phyloP scores from a whole-genome alignment of 2,797 vertebrate genomes.

The Phataginus tetradactyla region DNA sequence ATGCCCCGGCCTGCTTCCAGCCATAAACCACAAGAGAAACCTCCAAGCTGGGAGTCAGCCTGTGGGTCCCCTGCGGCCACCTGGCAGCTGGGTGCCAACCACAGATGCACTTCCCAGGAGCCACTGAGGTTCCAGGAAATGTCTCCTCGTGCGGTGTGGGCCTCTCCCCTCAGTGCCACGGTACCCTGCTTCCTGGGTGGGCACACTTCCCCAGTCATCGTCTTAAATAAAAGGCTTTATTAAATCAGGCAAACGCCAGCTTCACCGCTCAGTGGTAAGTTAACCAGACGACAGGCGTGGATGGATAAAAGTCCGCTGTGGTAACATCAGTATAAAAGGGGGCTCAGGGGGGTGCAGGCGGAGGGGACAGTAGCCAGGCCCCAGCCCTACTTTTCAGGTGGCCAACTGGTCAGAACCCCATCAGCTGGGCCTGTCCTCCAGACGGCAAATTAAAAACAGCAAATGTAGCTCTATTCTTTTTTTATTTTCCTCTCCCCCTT shows the following conservation, averaged over 20 bases:
- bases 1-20: neutral
- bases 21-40: neutral
- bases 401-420: slow-evolving; percentile 67
- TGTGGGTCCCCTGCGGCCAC: neutral
- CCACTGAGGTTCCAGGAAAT: neutral
- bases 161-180: neutral
- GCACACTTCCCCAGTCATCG: neutral
- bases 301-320: slow-evolving; percentile 51
- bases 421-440: slow-evolving; percentile 80
- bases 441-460: slow-evolving; percentile 82
- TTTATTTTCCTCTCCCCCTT: neutral
- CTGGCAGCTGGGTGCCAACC: neutral
- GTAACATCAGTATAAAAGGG: slow-evolving; percentile 35
- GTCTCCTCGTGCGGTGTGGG: neutral
- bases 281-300: slow-evolving; percentile 12
- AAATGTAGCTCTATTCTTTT: slow-evolving; percentile 82
- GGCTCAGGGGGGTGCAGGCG: neutral
- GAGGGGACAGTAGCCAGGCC: neutral
- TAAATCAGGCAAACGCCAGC: slow-evolving; percentile 63
- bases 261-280: neutral
- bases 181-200: neutral
- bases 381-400: slow-evolving; percentile 79
- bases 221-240: slow-evolving; percentile 72
- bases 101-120: neutral
- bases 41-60: neutral